Conservation (phyloP, 1,140 invertebrate species). For the Cataglyphis hispanica region DNA sequence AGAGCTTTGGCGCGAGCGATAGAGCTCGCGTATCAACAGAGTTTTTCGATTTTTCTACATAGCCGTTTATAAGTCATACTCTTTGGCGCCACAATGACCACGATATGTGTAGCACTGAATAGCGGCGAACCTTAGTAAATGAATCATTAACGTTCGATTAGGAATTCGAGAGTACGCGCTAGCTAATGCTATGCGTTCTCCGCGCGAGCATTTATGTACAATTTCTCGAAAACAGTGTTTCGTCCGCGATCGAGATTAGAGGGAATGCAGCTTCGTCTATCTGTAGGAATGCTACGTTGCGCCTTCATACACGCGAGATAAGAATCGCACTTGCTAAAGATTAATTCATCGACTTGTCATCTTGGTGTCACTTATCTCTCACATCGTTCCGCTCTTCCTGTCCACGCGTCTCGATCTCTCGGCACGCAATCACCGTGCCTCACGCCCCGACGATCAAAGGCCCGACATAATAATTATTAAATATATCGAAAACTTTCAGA, state of each 20-base stretch:
- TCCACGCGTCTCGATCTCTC: slow-evolving; percentile 25
- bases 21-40: not conserved
- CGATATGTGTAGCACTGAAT: not conserved
- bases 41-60: not conserved
- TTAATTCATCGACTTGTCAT: slow-evolving; percentile 50
- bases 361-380: slow-evolving; percentile 36
- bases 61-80: not conserved
- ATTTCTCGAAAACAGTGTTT: slow-evolving; percentile 41
- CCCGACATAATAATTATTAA: slow-evolving; percentile 12
- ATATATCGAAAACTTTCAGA: not conserved
- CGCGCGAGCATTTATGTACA: slow-evolving; percentile 61
- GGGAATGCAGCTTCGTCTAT: slow-evolving; percentile 70
- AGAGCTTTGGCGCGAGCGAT: not conserved
- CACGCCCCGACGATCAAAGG: slow-evolving; percentile 3
- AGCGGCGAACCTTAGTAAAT: slow-evolving; percentile 15
- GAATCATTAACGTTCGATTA: slow-evolving; percentile 12
- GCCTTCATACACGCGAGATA: slow-evolving; percentile 51
- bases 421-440: slow-evolving; percentile 8
- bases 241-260: slow-evolving; percentile 35
- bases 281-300: slow-evolving; percentile 70
- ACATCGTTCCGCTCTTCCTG: slow-evolving; percentile 26
- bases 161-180: slow-evolving; percentile 15
- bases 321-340: slow-evolving; percentile 5
- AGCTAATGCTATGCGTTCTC: slow-evolving; percentile 26
- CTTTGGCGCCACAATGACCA: not conserved